Percentiles rank a stretch among this genome's conserved stretches.
These are phyloP conservation scores for Polypterus bichir DNA, from an alignment of 2,113 vertebrate species.

Conservation along the genomic window DNA sequence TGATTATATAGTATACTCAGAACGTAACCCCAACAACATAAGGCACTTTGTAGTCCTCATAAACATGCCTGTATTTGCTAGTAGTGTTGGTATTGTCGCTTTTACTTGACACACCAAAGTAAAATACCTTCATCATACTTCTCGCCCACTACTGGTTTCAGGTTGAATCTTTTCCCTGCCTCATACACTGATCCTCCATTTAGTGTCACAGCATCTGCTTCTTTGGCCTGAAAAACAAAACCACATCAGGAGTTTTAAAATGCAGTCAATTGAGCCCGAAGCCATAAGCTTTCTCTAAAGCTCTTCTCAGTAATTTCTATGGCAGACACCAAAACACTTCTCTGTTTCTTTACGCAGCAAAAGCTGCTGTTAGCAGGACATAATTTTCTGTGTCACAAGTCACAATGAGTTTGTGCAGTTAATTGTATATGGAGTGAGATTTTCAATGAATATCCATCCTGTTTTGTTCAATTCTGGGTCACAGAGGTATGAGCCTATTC, in stretches of 20 bases:
- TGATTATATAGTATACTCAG: too few species aligned
- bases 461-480: too few species aligned
- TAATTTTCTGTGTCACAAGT: neutral
- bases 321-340: neutral
- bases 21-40: too few species aligned
- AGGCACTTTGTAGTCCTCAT: too few species aligned
- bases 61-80: too few species aligned
- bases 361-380: neutral
- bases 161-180: constrained; percentile 48
- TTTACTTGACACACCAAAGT: neutral
- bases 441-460: too few species aligned
- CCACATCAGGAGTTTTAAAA: neutral
- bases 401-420: neutral
- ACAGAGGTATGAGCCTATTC: too few species aligned
- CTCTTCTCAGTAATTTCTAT: neutral
- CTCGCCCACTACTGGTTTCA: constrained; percentile 76
- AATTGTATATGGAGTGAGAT: too few species aligned
- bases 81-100: too few species aligned
- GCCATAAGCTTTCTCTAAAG: neutral
- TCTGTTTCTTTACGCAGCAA: neutral
- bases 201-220: constrained; percentile 70
- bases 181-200: constrained; percentile 56
- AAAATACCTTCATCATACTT: constrained; percentile 52
- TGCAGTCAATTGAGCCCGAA: neutral
- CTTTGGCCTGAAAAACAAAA: constrained; percentile 40